These are phyloP conservation scores for Lamellibrachia satsuma DNA, from an alignment of 2,888 invertebrate species.

Conservation along the genomic window DNA sequence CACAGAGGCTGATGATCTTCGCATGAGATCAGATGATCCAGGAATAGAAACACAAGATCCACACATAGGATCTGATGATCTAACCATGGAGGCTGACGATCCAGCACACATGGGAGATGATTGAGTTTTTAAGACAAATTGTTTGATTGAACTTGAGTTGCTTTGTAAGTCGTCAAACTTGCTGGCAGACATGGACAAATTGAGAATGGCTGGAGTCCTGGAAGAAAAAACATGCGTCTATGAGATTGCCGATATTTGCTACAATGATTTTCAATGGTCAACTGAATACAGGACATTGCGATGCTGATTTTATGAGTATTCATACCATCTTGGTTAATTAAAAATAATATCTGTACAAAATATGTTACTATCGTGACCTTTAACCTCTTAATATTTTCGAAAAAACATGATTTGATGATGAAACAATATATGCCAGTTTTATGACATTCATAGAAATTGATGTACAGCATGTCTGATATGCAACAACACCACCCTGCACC, in stretches of 20 bases:
- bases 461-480: too few relatives aligned
- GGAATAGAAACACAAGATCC: neutral
- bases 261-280: neutral
- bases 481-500: too few relatives aligned
- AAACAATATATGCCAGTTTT: too few relatives aligned
- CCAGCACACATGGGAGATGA: neutral
- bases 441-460: too few relatives aligned
- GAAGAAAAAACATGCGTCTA: conserved; percentile 34
- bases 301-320: too few relatives aligned
- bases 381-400: too few relatives aligned
- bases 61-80: neutral
- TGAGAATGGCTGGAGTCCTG: conserved; percentile 73
- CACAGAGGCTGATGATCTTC: neutral
- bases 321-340: too few relatives aligned
- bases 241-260: neutral
- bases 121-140: neutral
- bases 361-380: too few relatives aligned
- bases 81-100: neutral
- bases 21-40: neutral
- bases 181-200: conserved; percentile 80
- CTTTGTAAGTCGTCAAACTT: conserved; percentile 70
- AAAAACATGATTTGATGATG: too few relatives aligned
- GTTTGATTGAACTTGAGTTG: neutral
- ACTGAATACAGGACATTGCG: too few relatives aligned
- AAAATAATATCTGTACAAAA: too few relatives aligned